A percentile compares a stretch with the other conserved stretches of the same genome.
phyloP scores from a whole-genome alignment of 2,113 vertebrate genomes.

The Hyaena hyaena region DNA sequence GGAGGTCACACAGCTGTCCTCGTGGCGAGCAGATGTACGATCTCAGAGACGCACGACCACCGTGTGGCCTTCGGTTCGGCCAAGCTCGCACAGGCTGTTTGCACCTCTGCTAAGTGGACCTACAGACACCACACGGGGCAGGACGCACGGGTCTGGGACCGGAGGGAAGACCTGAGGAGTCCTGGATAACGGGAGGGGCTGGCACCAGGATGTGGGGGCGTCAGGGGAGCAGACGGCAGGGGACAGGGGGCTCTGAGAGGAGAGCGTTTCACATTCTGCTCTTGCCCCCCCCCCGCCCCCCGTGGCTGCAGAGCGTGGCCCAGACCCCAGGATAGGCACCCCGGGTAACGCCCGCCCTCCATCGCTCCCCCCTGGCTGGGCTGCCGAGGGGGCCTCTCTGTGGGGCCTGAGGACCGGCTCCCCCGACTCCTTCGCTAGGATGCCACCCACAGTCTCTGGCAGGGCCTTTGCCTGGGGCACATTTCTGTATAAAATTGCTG shows the following conservation, averaged over 20 bases:
- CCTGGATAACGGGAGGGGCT: too few species aligned
- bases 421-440: background rate
- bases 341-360: rapidly evolving
- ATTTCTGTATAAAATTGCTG: background rate
- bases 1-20: background rate
- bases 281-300: background rate
- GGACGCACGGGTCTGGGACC: rapidly evolving
- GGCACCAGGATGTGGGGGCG: background rate
- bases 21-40: rapidly evolving
- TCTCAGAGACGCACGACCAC: rapidly evolving
- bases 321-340: rapidly evolving
- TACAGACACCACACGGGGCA: rapidly evolving
- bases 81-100: background rate
- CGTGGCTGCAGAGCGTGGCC: rapidly evolving
- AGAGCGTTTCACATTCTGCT: too few species aligned
- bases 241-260: background rate
- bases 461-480: background rate
- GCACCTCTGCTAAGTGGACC: too few species aligned
- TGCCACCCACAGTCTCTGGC: rapidly evolving
- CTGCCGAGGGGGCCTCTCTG: background rate
- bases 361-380: background rate
- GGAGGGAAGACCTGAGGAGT: rapidly evolving
- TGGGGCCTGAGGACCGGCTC: background rate
- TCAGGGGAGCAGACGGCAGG: background rate
- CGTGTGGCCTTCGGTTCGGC: rapidly evolving